Base-by-base conservation (phyloP, 2,888 invertebrate genomes). In the Aphidoletes aphidimyza region DNA sequence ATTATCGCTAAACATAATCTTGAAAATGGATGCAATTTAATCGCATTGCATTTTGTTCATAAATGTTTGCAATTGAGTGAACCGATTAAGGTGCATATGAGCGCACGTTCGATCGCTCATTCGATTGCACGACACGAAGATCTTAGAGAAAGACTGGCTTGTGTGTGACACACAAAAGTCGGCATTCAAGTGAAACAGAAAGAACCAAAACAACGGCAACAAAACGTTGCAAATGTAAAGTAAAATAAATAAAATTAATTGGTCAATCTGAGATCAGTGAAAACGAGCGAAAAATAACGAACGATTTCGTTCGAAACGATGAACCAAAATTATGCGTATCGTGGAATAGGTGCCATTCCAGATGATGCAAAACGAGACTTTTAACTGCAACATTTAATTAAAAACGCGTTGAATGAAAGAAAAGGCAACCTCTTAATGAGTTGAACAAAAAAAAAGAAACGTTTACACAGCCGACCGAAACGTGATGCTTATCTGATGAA, bases 1-100 rank as follows among this genome's bases (percentile, higher is more conserved):
- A 69, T 69, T 69, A 69, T 69, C 69, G 34, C 34, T 69, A 30
- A 69, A 69, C 69, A 69, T 69, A 69, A 69, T 69, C 69, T 69
- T 69, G 69, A n/a, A 69, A 69, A 69, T 69, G 69, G 69, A 69
- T 69, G 69, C 69, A 69, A 69, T 69, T 69, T 69, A 69, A 69
- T 69, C 69, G 30, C 69, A 69, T 0, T 69, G 30, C 69, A 69
- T 69, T 69, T 69, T 69, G 69, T 69, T 30, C 69, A 69, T 69
- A 69, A 69, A 69, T n/a, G n/a, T n/a, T 22, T 22, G 54, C 54
- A 54, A n/a, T n/a, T n/a, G n/a, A n/a, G n/a, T 54, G 54, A 47
- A 26, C 22, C 3, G 54, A 54, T 54, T 54, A 54, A 54, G 22
- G 69, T 69, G 69, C 30, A 69, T 30, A 14, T 30, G 17, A 26